Evolutionary conservation across 2,113 vertebrate genomes (phyloP), one percentile per base, ranked within the genome.

Genomic region (Hystrix brachyura): DNA sequence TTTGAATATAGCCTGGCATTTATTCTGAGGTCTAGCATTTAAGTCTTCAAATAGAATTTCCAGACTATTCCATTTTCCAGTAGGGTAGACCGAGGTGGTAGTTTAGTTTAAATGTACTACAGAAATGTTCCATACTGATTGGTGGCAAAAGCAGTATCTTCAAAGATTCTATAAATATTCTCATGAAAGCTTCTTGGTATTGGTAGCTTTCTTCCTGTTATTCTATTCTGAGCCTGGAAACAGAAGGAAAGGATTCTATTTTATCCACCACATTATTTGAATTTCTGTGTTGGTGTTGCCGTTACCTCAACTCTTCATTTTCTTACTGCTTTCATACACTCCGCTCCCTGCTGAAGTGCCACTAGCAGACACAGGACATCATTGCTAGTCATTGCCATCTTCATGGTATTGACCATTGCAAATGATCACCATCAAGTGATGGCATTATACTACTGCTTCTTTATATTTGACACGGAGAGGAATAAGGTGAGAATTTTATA

Each of bases 401-500:
- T 85, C 69, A 55, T 82, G 11, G 6, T 85, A 46, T 78, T 92
- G 23, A 64, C 10, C 59, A 78, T 81, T 62, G 85, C 38, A 87
- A 76, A 94, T 65, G 48, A 85, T 62, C 74, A 32, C 65, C 83
- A 76, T 94, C 79, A 74, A 94, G 15, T 69, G 64, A 81, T 25
- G 7, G 46, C 60, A 71, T 71, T 96, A 95, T 67, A 82, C 96
- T 5, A 13, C n/a, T 13, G 83, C 48, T 94, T 62, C 1, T 2
- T 64, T 95, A 81, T 14, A 4, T 67, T 93, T 93, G 87, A 53
- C 71, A 29, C 71, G n/a, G 55, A 86, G 69, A 95, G 57, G 78
- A 97, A 96, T 21, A 62, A 83, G 51, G 91, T 90, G 76, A 94
- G 71, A 74, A 84, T 92, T 97, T 96, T 46, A 69, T 95, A 95